Evolutionary conservation across 2,797 vertebrate species (phyloP).

Genomic region (Myiotriccus ornatus): DNA sequence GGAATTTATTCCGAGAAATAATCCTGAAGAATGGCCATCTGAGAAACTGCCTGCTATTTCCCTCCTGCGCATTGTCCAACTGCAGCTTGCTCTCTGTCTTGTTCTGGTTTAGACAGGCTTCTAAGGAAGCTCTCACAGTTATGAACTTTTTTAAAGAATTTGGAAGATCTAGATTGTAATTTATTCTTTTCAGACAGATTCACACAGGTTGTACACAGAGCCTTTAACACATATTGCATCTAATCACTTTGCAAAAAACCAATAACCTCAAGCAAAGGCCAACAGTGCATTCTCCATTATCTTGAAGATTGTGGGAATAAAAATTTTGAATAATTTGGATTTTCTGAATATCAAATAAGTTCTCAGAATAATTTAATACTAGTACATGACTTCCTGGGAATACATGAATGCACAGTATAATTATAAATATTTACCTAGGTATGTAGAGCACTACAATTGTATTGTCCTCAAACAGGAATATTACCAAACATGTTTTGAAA

Average conservation of each 20-base stretch:
- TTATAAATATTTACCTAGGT: neutral
- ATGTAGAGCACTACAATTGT: neutral
- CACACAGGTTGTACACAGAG: neutral
- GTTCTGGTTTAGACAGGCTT: neutral
- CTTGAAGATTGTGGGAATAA: neutral
- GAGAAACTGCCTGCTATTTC: neutral
- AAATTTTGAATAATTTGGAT: neutral
- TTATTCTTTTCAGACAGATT: neutral
- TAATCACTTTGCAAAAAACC: neutral
- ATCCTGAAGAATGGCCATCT: neutral
- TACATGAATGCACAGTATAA: neutral
- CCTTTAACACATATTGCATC: neutral
- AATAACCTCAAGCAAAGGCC: neutral
- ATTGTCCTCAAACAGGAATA: neutral
- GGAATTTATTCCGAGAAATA: neutral
- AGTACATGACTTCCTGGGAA: fast-evolving
- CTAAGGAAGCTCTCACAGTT: neutral
- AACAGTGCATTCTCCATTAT: neutral
- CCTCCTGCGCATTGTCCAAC: neutral
- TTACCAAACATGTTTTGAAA: neutral
- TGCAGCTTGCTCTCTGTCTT: neutral
- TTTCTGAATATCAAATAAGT: neutral
- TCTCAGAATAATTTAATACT: neutral
- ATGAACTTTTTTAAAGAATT: neutral
- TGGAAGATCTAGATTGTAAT: neutral